Base-by-base conservation (phyloP, 1,140 invertebrate species). In the Panagrolaimus sp. region DNA sequence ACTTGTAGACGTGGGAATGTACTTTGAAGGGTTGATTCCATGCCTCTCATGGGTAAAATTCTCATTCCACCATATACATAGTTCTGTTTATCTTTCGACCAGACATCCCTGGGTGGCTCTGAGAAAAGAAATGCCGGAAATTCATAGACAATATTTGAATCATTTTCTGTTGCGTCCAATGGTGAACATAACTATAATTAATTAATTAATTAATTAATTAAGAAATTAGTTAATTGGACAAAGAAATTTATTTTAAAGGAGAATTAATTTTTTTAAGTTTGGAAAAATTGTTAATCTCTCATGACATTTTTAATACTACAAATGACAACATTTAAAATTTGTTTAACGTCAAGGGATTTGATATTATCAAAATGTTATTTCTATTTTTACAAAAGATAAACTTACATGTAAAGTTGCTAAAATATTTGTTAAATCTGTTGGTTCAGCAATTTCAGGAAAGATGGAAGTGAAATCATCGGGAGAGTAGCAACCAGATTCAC, bases 81-180 rank as follows among this genome's bases (percentile, higher is more conserved):
- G 45, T 86, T 81, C 16, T 86, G 84, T 74, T 88, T 86, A 78
- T 88, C 87, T 43, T 87, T 85, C 72, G 89, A 88, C 90, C 90
- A 91, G 23, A 91, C 82, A 44, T 89, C 89, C 42, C 88, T 87
- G 13, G 91, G 81, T 11, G 88, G 88, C 79, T 91, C 90, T 9
- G 88, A 86, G 51, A 90, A 85, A 82, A 91, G 91, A 74, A 90
- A 89, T 76, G 89, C 89, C 0, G 91, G 90, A 80, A 92, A 90
- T 85, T 92, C 91, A 79, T 89, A 91, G 82, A 91, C 89, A 25
- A 89, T 85, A 63, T 87, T 86, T 3, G 88, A 88, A 61, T 90
- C 90, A 38, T 88, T 87, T 68, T 91, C 90, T 82, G 51, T n/a
- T 4, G 51, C 20, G n/a, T 57, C 51, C 51, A 89, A 90, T 85